These are phyloP conservation scores for Colius striatus DNA, from an alignment of 2,113 vertebrate genomes.

Conservation along the genomic window DNA sequence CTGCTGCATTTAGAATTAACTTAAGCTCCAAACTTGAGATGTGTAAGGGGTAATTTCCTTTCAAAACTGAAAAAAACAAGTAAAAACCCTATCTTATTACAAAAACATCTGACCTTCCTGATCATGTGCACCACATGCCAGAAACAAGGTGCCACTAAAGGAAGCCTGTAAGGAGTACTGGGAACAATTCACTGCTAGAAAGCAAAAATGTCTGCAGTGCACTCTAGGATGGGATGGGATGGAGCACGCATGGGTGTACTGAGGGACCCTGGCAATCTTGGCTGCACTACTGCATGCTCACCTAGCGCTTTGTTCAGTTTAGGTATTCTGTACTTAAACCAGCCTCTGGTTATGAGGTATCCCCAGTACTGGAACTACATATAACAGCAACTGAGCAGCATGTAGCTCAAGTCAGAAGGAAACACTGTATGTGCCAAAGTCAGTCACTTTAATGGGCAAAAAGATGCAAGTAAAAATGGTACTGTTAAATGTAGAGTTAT, in stretches of 20 bases:
- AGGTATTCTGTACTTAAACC: not conserved
- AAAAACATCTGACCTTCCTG: not conserved
- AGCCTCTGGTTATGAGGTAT: not conserved
- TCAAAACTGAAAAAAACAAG: not conserved
- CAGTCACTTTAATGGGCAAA: not conserved
- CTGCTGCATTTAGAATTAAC: not conserved
- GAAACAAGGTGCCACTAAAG: not conserved
- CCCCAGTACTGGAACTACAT: not conserved
- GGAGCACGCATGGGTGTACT: fast-evolving
- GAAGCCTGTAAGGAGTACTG: not conserved
- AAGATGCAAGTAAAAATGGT: not conserved
- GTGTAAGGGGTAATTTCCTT: not conserved
- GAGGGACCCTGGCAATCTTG: not conserved
- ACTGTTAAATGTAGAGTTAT: not conserved
- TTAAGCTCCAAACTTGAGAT: not conserved
- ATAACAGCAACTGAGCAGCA: not conserved
- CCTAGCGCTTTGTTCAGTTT: not conserved
- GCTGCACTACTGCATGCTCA: not conserved
- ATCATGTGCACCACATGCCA: not conserved
- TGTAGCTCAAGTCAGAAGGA: not conserved
- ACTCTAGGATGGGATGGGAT: not conserved
- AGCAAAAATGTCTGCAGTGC: not conserved
- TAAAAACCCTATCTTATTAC: not conserved
- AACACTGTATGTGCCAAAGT: not conserved
- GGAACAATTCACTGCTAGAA: not conserved